A percentile compares a stretch with the other conserved stretches of the same genome.
phyloP scores from a whole-genome alignment of 1,140 invertebrate species.

The Metopolophium dirhodum region DNA sequence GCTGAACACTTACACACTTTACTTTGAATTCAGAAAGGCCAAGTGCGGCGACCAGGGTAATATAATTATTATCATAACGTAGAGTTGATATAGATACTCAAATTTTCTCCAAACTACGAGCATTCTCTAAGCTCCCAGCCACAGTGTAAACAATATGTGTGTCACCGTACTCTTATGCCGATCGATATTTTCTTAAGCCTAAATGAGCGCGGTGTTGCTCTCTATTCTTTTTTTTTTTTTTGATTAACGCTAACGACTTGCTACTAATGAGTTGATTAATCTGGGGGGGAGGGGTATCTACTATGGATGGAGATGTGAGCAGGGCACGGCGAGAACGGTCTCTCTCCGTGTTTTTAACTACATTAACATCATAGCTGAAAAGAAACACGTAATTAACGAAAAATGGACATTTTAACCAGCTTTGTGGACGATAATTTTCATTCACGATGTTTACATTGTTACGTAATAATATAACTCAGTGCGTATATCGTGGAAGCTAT shows the following conservation, averaged over 20 bases:
- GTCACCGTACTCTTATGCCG: background rate
- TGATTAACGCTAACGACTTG: background rate
- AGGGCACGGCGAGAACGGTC: too few species aligned
- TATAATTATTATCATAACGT: background rate
- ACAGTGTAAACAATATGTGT: background rate
- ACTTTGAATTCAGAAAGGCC: background rate
- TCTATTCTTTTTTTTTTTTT: background rate
- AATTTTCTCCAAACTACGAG: background rate
- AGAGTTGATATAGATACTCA: background rate
- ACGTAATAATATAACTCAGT: background rate
- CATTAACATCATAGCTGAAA: background rate
- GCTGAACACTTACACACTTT: background rate
- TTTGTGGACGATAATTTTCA: background rate
- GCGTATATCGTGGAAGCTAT: background rate
- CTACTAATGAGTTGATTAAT: slow-evolving; percentile 5
- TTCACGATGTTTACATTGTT: background rate
- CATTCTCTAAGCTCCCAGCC: background rate
- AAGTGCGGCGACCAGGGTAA: background rate
- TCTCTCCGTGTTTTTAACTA: background rate
- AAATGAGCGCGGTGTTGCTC: background rate
- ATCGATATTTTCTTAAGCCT: background rate
- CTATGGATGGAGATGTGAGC: background rate
- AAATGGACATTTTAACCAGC: background rate
- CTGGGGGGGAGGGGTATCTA: background rate
- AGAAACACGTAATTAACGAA: background rate